Percentiles rank a stretch among this genome's conserved stretches.
phyloP scores from a whole-genome alignment of 2,888 invertebrate species.

The Tenthredo mesomela region DNA sequence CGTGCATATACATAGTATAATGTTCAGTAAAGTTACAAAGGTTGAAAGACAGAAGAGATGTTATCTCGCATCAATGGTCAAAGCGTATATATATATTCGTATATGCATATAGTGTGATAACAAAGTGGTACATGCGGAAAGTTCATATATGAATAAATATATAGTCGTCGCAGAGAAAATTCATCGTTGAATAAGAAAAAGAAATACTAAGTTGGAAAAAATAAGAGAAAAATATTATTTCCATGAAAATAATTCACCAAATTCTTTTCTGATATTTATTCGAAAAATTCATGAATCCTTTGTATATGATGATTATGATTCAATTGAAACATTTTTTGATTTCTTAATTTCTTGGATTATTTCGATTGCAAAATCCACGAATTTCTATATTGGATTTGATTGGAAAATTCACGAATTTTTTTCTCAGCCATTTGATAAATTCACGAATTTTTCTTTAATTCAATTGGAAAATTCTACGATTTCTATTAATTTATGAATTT shows the following conservation, averaged over 20 bases:
- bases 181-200: background rate
- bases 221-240: background rate
- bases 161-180: background rate
- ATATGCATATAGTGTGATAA: background rate
- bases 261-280: no score
- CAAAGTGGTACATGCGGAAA: background rate
- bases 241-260: background rate
- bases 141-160: background rate
- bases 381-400: background rate
- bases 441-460: background rate
- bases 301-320: no score
- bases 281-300: background rate
- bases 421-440: background rate
- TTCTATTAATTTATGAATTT: no score
- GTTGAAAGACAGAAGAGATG: conserved; percentile 63
- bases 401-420: no score
- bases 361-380: background rate
- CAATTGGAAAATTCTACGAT: background rate
- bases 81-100: conserved; percentile 66
- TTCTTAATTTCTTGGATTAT: background rate
- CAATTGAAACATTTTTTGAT: background rate
- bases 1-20: background rate
- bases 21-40: conserved; percentile 73
- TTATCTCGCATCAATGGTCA: conserved; percentile 73
- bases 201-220: no score